These are phyloP conservation scores for Holacanthus passer DNA, from an alignment of 2,113 vertebrate genomes.

Conservation along the genomic window DNA sequence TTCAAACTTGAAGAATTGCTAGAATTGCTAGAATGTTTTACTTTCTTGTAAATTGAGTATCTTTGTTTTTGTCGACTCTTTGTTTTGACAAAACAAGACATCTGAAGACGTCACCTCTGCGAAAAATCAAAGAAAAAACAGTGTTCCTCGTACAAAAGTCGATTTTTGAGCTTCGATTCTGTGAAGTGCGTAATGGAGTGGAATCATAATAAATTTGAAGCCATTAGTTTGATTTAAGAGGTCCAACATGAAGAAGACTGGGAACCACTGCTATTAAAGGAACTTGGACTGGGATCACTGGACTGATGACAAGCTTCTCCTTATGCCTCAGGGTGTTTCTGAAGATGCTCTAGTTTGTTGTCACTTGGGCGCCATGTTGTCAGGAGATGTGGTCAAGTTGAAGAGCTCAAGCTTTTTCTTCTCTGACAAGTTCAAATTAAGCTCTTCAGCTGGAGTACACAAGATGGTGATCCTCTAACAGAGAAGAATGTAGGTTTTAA, in stretches of 20 bases:
- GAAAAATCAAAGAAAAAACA: background rate
- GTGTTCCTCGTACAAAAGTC: background rate
- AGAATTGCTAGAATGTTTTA: background rate
- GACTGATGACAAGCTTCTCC: background rate
- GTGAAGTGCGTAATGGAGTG: too few relatives aligned
- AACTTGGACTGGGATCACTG: background rate
- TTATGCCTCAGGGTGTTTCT: background rate
- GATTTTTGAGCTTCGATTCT: background rate
- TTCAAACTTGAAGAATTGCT: background rate
- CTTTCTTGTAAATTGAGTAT: background rate
- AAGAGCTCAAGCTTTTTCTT: conserved; percentile 60
- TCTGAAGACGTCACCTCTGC: background rate
- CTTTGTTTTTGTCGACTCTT: background rate
- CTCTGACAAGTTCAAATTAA: conserved; percentile 56
- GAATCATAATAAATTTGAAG: background rate
- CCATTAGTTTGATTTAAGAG: background rate
- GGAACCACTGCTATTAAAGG: background rate
- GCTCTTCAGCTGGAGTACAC: conserved; percentile 79
- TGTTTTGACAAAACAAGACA: background rate
- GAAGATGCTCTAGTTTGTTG: background rate
- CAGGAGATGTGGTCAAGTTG: conserved; percentile 5
- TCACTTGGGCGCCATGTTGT: background rate
- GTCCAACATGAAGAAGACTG: background rate
- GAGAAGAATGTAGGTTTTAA: conserved; percentile 21
- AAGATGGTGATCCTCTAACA: conserved; percentile 78